Evolutionary conservation across 2,113 vertebrate species (phyloP).

Genomic region (Paradisaea rubra): DNA sequence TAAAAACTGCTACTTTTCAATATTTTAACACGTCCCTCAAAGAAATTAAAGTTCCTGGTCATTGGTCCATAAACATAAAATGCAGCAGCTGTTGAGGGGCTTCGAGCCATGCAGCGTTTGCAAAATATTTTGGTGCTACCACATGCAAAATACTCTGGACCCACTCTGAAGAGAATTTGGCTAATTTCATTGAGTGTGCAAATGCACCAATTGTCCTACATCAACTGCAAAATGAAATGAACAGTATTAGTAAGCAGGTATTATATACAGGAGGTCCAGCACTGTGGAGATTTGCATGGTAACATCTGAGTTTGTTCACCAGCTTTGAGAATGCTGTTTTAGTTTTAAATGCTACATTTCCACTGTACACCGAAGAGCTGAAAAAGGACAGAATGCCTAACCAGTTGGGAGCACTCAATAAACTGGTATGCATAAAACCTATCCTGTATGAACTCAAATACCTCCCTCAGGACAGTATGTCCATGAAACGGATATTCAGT

Average conservation of each 20-base stretch:
- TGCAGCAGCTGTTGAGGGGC: not conserved
- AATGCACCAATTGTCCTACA: not conserved
- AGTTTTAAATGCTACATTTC: not conserved
- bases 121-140: not conserved
- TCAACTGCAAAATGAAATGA: not conserved
- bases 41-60: not conserved
- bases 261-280: not conserved
- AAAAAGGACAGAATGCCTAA: not conserved
- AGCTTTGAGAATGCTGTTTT: not conserved
- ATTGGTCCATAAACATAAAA: not conserved
- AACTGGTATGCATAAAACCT: not conserved
- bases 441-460: not conserved
- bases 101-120: not conserved
- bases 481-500: not conserved
- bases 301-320: not conserved
- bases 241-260: not conserved
- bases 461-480: not conserved
- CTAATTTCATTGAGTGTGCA: not conserved
- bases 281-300: not conserved
- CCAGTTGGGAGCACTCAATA: not conserved
- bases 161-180: not conserved
- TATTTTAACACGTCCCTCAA: not conserved
- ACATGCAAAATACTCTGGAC: not conserved
- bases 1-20: not conserved
- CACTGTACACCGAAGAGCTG: not conserved